phyloP scores from a whole-genome alignment of 23 tunicate species.

The Diplosoma virens region DNA sequence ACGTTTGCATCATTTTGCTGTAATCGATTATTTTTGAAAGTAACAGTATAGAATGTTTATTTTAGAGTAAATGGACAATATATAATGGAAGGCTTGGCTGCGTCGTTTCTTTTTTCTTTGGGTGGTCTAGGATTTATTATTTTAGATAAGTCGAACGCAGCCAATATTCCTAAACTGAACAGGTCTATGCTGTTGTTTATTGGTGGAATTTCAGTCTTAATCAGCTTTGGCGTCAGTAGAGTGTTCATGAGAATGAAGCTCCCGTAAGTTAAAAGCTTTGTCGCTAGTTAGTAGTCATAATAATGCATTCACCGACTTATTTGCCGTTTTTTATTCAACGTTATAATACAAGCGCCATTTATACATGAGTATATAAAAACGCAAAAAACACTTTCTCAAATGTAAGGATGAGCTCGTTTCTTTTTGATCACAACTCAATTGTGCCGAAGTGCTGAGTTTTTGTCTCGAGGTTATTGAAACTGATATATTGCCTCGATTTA shows the following conservation, averaged over 20 bases:
- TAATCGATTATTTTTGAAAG: not conserved
- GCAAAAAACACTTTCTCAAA: no score
- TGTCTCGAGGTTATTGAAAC: no score
- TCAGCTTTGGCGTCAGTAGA: constrained; percentile 81
- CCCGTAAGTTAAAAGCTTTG: constrained; percentile 62
- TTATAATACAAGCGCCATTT: no score
- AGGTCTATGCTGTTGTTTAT: constrained; percentile 67
- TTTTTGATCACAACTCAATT: no score
- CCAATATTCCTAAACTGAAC: constrained; percentile 88
- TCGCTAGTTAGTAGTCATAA: no score
- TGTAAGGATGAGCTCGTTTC: no score
- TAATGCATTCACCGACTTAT: no score
- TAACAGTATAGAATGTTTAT: not conserved
- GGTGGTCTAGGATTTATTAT: constrained; percentile 90
- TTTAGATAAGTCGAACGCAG: constrained; percentile 81
- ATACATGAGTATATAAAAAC: no score
- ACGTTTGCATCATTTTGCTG: not conserved
- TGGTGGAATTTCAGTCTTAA: constrained; percentile 57
- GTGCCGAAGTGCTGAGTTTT: no score
- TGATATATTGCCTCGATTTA: no score
- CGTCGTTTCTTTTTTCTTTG: constrained; percentile 80
- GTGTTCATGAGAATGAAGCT: constrained; percentile 96
- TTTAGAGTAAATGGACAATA: constrained; percentile 91
- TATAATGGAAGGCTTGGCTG: constrained; percentile 93
- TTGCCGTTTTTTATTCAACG: no score